Conservation (phyloP, 2,797 vertebrate genomes). For the Brotogeris chrysoptera region DNA sequence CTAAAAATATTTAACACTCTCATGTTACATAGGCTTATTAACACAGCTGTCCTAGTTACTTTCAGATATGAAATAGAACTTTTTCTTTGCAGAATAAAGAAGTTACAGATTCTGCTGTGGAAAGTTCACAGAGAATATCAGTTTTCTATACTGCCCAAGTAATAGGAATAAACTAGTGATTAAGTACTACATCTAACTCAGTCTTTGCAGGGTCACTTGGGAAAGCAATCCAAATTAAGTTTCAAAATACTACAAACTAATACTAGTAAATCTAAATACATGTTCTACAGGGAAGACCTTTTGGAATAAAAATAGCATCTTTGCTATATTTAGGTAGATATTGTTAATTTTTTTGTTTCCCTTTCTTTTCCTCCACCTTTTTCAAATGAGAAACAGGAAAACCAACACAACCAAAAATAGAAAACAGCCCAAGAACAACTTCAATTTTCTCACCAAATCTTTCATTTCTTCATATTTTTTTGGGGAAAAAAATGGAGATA, state of each 20-base stretch:
- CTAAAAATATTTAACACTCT: neutral
- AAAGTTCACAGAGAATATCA: neutral
- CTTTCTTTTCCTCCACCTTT: neutral
- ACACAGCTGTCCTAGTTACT: neutral
- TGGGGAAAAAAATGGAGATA: neutral
- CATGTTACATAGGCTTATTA: neutral
- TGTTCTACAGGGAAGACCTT: neutral
- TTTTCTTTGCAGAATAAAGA: neutral
- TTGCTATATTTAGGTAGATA: neutral
- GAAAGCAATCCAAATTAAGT: neutral
- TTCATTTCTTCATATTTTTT: neutral
- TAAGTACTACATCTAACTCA: neutral
- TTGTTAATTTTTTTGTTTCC: neutral
- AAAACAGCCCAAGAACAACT: neutral
- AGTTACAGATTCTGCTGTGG: neutral
- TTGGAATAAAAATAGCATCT: neutral
- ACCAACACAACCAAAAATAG: neutral
- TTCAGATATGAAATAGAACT: neutral
- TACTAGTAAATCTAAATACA: neutral
- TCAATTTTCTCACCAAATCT: neutral
- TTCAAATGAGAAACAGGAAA: neutral
- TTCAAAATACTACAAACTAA: neutral
- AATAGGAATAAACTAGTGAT: neutral
- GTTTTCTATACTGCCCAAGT: neutral
- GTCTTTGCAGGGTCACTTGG: neutral